Percentiles rank a stretch among this genome's conserved stretches.
Evolutionary conservation across 2,888 invertebrate genomes (phyloP).

Genomic region (Electrophaes corylata): DNA sequence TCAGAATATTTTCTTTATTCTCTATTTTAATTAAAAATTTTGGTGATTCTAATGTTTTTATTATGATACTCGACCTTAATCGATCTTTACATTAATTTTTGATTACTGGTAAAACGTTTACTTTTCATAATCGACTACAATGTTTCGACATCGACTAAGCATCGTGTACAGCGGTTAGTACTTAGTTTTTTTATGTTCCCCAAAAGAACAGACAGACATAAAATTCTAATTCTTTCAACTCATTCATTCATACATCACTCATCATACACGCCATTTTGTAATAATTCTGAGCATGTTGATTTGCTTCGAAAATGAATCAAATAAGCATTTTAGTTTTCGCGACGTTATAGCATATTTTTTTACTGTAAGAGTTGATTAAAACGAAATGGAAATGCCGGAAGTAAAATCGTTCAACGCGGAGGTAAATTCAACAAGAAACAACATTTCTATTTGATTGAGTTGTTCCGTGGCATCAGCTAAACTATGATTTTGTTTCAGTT

Average conservation of each 20-base stretch:
- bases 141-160: too few relatives aligned
- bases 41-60: too few relatives aligned
- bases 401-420: constrained; percentile 95
- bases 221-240: too few relatives aligned
- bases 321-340: constrained; percentile 55
- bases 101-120: too few relatives aligned
- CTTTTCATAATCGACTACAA: too few relatives aligned
- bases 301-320: constrained; percentile 68
- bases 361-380: constrained; percentile 41
- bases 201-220: too few relatives aligned
- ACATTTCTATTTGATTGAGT: constrained; percentile 42
- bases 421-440: constrained; percentile 78
- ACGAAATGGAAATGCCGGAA: constrained; percentile 88
- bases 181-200: too few relatives aligned
- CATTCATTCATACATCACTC: neutral
- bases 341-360: constrained; percentile 52
- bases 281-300: constrained; percentile 75
- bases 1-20: too few relatives aligned
- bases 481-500: constrained; percentile 89
- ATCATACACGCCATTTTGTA: constrained; percentile 78
- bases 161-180: too few relatives aligned
- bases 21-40: too few relatives aligned
- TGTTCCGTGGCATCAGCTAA: constrained; percentile 71
- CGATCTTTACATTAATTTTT: too few relatives aligned
- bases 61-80: too few relatives aligned